Evolutionary conservation across 2,113 vertebrate species (phyloP), one percentile per base, ranked within the genome.

Genomic region (Acrocephalus arundinaceus): DNA sequence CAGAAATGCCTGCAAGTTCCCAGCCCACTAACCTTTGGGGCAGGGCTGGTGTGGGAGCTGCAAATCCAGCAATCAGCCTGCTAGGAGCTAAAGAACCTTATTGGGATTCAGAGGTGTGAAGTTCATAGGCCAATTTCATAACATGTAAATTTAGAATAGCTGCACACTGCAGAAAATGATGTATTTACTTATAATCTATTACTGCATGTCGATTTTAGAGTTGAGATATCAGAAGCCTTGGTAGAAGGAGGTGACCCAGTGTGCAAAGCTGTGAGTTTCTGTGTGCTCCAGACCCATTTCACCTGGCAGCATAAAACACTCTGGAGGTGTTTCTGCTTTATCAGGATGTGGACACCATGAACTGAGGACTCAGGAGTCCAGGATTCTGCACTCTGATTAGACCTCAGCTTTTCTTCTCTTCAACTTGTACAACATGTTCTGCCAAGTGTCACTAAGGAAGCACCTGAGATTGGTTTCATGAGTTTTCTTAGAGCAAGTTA

Each of bases 381-480:
- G 48, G 27, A 75, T 72, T 41, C 28, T 65, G 15, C 30, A n/a
- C 4, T 59, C 13, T 30, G 41, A 13, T 59, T 43, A 21, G 6
- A 48, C 11, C 19, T 63, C 27, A 12, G 23, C 66, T 90, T 72
- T 52, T 51, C 33, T 78, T 81, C 24, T 70, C n/a, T 45, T 76
- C 19, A n/a, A 7, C 3, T 1, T 7, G 8, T 54, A 11, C 33
- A 14, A 28, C 0, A 1, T 6, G 22, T 28, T 10, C n/a, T 72
- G 45, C 43, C 24, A 35, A 51, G 16, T 25, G 67, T 39, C 43
- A 45, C 37, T 24, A 46, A 67, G 39, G 39, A 91, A 43, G 30
- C 12, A 61, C 10, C 24, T 71, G 54, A 62, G n/a, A 15, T 5
- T 70, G 33, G 17, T 65, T 90, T 61, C 5, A 55, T 43, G 15